These are phyloP conservation scores for Amyelois transitella DNA, from an alignment of 1,140 invertebrate genomes.

Conservation along the genomic window DNA sequence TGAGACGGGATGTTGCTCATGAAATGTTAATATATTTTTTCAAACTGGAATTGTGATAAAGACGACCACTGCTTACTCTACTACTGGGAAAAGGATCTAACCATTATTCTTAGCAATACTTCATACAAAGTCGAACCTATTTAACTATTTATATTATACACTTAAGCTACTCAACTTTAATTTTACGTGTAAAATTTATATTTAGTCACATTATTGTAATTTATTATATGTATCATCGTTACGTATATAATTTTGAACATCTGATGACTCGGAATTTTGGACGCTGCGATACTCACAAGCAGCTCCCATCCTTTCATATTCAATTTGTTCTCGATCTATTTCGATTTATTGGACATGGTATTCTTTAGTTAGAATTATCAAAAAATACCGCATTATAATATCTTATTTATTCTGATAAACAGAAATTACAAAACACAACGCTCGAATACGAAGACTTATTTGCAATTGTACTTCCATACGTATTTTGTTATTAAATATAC, in stretches of 20 bases:
- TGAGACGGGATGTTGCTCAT: neutral
- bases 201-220: constrained; percentile 69
- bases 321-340: constrained; percentile 24
- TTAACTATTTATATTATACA: constrained; percentile 66
- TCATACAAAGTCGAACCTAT: constrained; percentile 65
- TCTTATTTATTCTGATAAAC: constrained; percentile 37
- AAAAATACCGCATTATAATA: constrained; percentile 63
- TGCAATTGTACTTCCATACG: constrained; percentile 71
- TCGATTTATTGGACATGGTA: constrained; percentile 38
- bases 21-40: neutral
- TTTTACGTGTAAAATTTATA: constrained; percentile 70
- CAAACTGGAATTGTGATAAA: constrained; percentile 19
- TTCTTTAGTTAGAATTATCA: constrained; percentile 54
- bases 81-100: constrained; percentile 18
- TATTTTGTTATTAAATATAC: constrained; percentile 65
- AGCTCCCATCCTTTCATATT: constrained; percentile 21
- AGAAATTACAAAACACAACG: constrained; percentile 50
- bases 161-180: constrained; percentile 67
- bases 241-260: constrained; percentile 74
- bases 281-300: constrained; percentile 30
- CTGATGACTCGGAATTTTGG: constrained; percentile 54
- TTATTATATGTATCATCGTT: constrained; percentile 71
- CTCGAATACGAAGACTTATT: constrained; percentile 47
- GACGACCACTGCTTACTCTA: constrained; percentile 19
- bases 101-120: constrained; percentile 42